Evolutionary conservation across 2,797 vertebrate genomes (phyloP), one percentile per base, ranked within the genome.

Genomic region (Oophaga sylvatica): DNA sequence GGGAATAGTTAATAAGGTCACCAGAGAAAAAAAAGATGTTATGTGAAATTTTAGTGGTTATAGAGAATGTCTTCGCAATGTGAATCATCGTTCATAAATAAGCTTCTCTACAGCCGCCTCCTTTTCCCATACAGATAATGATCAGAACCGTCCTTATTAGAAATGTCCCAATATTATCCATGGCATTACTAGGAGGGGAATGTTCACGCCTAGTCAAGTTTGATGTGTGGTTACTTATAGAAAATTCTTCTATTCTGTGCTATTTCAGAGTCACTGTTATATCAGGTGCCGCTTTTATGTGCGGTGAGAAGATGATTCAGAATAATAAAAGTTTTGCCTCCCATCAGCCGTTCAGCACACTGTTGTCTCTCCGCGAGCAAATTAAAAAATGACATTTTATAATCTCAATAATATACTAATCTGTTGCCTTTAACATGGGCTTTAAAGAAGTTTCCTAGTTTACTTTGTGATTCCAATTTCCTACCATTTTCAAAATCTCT

Each of bases 61-160:
- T 11, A 56, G n/a, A 86, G 65, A 86, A 80, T 57, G 17, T 70
- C 29, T 73, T 73, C 22, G 70, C 29, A 41, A 16, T 45, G 56
- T 86, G 65, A 80, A 57, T 81, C 85, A 86, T 81, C 53, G 9
- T 26, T 73, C 70, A 81, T 86, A 86, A 71, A 85, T 86, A 20
- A n/a, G 20, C 26, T 87, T 62, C 29, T 87, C 41, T 62, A n/a
- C n/a, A 67, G 70, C 56, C 13, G 5, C 29, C 65, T 79, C 5
- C 41, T 11, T 56, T 75, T 70, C 48, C 35, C 48, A 68, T 56
- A 70, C 26, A 80, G 85, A 81, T 78, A 86, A 80, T 78, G 48
- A 68, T 59, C 63, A 80, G 60, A 84, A 67, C 15, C 8, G 26
- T 86, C 45, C 79, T 48, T 76, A 76, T 76, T 53, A 48, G 22